Evolutionary conservation across 2,888 invertebrate genomes (phyloP).

Genomic region (Tenthredo notha): DNA sequence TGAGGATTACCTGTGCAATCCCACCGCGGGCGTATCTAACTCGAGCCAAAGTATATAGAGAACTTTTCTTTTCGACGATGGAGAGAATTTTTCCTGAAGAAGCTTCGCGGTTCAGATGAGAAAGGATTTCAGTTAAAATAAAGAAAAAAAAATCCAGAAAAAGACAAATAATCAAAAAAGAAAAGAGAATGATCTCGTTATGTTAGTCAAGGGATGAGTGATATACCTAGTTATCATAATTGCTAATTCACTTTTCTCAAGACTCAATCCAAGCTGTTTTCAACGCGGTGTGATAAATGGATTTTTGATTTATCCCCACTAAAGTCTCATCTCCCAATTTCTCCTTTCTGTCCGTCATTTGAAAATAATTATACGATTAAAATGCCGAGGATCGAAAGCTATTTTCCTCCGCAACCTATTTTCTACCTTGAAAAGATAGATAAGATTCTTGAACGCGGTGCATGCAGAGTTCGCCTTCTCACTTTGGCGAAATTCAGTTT

Average conservation of each 20-base stretch:
- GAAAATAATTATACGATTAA: constrained; percentile 33
- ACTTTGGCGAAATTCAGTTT: constrained; percentile 36
- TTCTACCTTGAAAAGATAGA: background rate
- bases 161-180: background rate
- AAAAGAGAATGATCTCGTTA: background rate
- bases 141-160: background rate
- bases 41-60: constrained; percentile 17
- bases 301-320: background rate
- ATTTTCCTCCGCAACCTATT: background rate
- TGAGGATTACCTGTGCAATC: constrained; percentile 49
- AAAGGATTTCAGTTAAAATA: background rate
- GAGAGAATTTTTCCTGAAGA: background rate
- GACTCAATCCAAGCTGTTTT: background rate
- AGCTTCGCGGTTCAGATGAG: background rate
- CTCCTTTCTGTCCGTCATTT: background rate
- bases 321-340: background rate
- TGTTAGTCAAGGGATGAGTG: constrained; percentile 9
- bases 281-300: constrained; percentile 10
- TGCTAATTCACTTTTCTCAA: background rate
- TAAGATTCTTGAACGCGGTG: background rate
- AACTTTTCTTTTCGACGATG: background rate
- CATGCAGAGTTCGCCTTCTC: constrained; percentile 4
- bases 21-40: constrained; percentile 23
- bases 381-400: background rate
- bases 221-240: background rate